These are phyloP conservation scores for Drosophila suzukii DNA, from an alignment of 1,140 invertebrate genomes.

Conservation along the genomic window DNA sequence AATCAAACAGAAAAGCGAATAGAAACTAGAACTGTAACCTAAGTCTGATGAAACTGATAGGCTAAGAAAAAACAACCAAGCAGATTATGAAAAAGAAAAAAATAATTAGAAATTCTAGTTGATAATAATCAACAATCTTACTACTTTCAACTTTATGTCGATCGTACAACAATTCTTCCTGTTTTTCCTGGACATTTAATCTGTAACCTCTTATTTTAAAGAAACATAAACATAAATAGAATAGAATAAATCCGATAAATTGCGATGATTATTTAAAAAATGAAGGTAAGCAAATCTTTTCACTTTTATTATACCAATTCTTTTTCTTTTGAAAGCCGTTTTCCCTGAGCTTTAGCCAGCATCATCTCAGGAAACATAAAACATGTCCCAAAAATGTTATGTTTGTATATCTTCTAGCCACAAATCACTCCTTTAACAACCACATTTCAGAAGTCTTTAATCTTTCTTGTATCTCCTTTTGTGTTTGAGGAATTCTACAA, in stretches of 20 bases:
- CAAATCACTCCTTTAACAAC: constrained; percentile 8
- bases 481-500: constrained; percentile 18
- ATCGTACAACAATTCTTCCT: too few species aligned
- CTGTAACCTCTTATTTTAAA: neutral
- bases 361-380: neutral
- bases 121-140: neutral
- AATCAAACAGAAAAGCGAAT: constrained; percentile 27
- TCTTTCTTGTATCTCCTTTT: constrained; percentile 30
- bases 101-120: neutral
- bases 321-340: neutral
- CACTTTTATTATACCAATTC: neutral
- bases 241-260: neutral
- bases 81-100: neutral
- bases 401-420: neutral
- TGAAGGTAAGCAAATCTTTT: too few species aligned
- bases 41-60: constrained; percentile 1
- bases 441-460: constrained; percentile 15
- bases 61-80: neutral
- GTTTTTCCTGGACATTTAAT: neutral
- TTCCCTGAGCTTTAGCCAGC: neutral
- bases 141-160: neutral
- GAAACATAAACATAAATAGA: neutral
- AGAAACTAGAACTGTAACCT: constrained; percentile 17
- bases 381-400: constrained; percentile 13
- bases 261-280: too few species aligned